Evolutionary conservation across 2,113 vertebrate species (phyloP), one percentile per base, ranked within the genome.

Genomic region (Aleadryas rufinucha): DNA sequence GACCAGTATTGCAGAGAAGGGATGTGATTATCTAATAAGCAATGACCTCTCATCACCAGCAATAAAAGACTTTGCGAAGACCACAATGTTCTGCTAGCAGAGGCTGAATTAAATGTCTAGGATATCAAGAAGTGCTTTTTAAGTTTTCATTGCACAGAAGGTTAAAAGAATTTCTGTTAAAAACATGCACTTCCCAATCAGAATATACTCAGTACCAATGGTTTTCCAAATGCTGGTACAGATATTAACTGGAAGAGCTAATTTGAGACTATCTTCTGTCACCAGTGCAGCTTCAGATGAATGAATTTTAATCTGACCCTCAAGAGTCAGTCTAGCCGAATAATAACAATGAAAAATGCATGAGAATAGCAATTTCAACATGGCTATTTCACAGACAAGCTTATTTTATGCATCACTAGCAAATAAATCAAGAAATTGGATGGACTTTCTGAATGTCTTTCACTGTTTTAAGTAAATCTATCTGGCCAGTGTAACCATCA

Each of bases 341-440:
- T 98, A 98, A 98, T 97, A 98, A 98, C 98, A 98, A 98, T 98
- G 98, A 98, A 98, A 97, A 98, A 98, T 98, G 98, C 98, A 98
- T 98, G 97, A 98, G 97, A 98, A 97, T 96, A 98, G 97, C 98
- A 98, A 98, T 98, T 98, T 97, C 97, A 98, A 96, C 97, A 92
- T 95, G 97, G 97, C 88, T 98, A 90, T 98, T 98, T 98, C 97
- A 98, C 97, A 98, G 97, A 98, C 97, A 98, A 97, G 97, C 98
- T 98, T 98, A 98, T 98, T 98, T 98, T 98, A 98, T 98, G 98
- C 98, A 98, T 98, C 98, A 97, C 97, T 98, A 98, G 94, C 96
- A 98, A 98, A 98, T 98, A 98, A 98, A 98, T 98, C 98, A 98
- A 97, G 97, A 98, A 98, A 98, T 96, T 98, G 98, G 97, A 98